Evolutionary conservation across 2,888 invertebrate genomes (phyloP), one percentile per base, ranked within the genome.

Genomic region (Isotomurus palustris): DNA sequence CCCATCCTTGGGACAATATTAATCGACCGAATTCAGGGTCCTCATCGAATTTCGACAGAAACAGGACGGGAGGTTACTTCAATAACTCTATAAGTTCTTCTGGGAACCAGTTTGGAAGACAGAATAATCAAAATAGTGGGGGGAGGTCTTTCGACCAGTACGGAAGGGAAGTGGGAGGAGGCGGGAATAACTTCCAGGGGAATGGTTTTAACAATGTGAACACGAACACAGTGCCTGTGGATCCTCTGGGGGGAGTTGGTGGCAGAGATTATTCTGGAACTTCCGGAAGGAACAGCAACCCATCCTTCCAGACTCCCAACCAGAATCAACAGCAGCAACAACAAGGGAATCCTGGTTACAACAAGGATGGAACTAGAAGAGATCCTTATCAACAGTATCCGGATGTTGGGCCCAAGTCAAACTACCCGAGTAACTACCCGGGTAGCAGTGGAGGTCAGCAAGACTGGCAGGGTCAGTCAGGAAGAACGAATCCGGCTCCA

Each of bases 141-240:
- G 35, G 5, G 17, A 8, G 35, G 19, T 35, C 49, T 32, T 19
- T 29, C 12, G 49, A 49, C 21, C 21, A 19, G 27, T 35, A 49
- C 35, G 49, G 22, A 19, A 17, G 49, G 21, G 27, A 49, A 3
- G 4, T 25, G 4, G 3, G 3, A n/a, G 21, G 25, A n/a, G 14
- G 17, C n/a, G 49, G 29, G 5, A 17, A 12, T 49, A 21, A 19
- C 3, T n/a, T 19, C 21, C n/a, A n/a, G n/a, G 49, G 29, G 5
- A 17, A 12, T 49, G 19, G 19, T 3, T n/a, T 19, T 14, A 19
- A 25, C 8, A 47, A 49, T 19, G 35, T 49, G 3, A 49, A 49
- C n/a, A 35, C 49, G 3, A 49, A 49, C 22, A 35, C 49, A 3
- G 49, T 49, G 6, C 49, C 49, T 21, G 49, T 49, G 29, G 49